Evolutionary conservation across 2,888 invertebrate species (phyloP).

Genomic region (Drosophila borealis): DNA sequence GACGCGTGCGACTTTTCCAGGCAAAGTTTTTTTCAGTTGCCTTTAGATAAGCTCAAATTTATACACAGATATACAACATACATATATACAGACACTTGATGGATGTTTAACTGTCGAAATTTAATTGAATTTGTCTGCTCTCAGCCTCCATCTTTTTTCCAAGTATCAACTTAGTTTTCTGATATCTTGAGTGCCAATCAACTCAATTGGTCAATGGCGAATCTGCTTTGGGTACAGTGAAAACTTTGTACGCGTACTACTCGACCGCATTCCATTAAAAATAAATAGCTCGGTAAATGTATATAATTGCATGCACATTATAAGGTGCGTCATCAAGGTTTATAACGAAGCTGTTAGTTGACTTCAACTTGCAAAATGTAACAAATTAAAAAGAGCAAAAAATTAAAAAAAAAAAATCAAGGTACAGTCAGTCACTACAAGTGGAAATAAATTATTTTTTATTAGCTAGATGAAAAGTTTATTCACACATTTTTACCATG

Average conservation of each 20-base stretch:
- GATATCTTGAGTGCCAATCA: conserved; percentile 47
- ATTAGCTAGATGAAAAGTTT: conserved; percentile 29
- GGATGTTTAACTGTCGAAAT: conserved; percentile 12
- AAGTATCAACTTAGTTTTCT: conserved; percentile 31
- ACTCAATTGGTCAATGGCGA: conserved; percentile 43
- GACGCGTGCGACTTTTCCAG: conserved; percentile 75
- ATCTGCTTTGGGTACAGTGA: conserved; percentile 35
- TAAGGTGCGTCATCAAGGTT: conserved; percentile 62
- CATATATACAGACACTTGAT: background rate
- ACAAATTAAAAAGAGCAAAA: conserved; percentile 6
- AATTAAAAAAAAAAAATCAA: conserved; percentile 18
- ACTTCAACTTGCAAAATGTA: conserved; percentile 4
- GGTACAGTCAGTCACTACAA: conserved; percentile 57
- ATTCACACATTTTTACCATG: conserved; percentile 56
- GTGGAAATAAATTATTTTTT: background rate
- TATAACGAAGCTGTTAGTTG: conserved; percentile 25
- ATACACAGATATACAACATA: background rate
- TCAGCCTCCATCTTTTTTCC: conserved; percentile 22
- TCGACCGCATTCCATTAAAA: conserved; percentile 26
- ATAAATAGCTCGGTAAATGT: conserved; percentile 1
- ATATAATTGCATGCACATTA: conserved; percentile 42
- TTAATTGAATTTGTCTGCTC: conserved; percentile 21
- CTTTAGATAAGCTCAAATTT: conserved; percentile 4
- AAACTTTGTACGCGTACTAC: conserved; percentile 10
- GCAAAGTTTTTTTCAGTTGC: conserved; percentile 21